Evolutionary conservation across 2,797 vertebrate genomes (phyloP).

Genomic region (Rachycentron canadum): DNA sequence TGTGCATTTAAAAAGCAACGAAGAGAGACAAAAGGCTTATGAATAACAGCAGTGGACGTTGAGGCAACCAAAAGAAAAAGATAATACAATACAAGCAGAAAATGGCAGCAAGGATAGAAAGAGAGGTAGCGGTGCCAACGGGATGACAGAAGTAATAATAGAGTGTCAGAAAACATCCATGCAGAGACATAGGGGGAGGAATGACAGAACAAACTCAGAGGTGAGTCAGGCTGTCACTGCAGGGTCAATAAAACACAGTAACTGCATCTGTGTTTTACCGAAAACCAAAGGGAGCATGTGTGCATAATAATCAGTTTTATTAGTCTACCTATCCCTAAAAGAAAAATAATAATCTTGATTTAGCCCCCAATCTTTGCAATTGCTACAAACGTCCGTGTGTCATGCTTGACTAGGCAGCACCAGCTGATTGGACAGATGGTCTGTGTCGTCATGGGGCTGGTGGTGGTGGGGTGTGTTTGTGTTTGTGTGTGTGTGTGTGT

Average conservation of each 20-base stretch:
- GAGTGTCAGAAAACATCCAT: neutral
- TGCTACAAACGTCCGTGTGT: neutral
- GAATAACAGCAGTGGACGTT: neutral
- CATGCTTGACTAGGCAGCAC: slow-evolving; percentile 70
- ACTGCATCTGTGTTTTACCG: neutral
- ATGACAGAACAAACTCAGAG: neutral
- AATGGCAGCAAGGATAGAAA: neutral
- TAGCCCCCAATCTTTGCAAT: slow-evolving; percentile 1
- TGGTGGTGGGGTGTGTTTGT: slow-evolving; percentile 63
- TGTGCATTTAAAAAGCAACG: neutral
- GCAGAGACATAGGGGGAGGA: neutral
- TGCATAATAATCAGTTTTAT: neutral
- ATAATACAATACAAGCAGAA: neutral
- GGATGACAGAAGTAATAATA: neutral
- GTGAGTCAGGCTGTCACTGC: neutral
- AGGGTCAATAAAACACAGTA: neutral
- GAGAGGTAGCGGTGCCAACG: neutral
- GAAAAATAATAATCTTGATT: neutral
- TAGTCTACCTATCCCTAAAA: neutral
- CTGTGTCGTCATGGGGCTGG: slow-evolving; percentile 85
- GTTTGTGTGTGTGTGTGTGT: neutral
- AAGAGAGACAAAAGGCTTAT: neutral
- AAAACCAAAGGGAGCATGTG: neutral
- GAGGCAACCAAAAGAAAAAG: neutral
- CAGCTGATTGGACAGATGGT: slow-evolving; percentile 93